Evolutionary conservation across 2,113 vertebrate species (phyloP).

Genomic region (Hypanus sabinus): DNA sequence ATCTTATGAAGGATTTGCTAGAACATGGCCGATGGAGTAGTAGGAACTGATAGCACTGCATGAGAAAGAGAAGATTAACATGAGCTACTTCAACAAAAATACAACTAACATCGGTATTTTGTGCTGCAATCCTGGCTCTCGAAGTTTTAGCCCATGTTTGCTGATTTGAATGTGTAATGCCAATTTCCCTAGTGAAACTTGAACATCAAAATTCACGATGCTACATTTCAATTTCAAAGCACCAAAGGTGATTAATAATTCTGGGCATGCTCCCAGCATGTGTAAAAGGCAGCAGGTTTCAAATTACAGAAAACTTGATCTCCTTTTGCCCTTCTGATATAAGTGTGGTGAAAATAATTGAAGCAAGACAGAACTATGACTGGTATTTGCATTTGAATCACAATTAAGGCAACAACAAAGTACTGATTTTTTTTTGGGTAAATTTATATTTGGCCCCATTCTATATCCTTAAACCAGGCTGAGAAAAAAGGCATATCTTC

Average conservation of each 20-base stretch:
- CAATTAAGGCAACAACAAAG: background rate
- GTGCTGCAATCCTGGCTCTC: background rate
- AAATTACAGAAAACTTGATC: background rate
- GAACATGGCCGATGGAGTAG: no score
- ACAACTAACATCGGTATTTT: background rate
- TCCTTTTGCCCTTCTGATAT: background rate
- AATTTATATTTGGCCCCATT: background rate
- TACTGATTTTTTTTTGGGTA: background rate
- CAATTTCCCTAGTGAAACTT: background rate
- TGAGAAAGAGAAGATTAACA: no score
- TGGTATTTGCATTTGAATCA: no score
- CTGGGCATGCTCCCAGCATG: background rate
- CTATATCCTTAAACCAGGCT: background rate
- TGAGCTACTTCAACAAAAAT: background rate
- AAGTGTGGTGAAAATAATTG: background rate
- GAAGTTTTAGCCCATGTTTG: background rate
- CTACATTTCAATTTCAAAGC: background rate
- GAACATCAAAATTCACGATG: background rate
- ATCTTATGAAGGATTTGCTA: no score
- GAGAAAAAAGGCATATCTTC: background rate
- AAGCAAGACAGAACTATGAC: no score
- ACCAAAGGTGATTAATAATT: background rate
- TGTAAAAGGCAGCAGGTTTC: background rate
- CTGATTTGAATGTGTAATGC: background rate
- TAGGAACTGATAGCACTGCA: no score